Evolutionary conservation across 2,797 vertebrate genomes (phyloP).

Genomic region (Novumbra hubbsi): DNA sequence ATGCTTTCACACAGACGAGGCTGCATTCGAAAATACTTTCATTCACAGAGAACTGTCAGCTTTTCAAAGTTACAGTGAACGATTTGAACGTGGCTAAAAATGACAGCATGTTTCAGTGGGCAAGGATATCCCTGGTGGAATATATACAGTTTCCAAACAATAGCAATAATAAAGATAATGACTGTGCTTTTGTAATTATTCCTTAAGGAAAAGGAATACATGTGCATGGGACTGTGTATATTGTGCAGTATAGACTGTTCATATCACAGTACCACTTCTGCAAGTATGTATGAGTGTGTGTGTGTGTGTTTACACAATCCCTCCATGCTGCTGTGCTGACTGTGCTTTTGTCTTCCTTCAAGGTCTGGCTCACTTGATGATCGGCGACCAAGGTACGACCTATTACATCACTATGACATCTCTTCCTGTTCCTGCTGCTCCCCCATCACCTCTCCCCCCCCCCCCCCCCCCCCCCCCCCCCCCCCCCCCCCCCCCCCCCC

Average conservation of each 20-base stretch:
- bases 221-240: neutral
- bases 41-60: neutral
- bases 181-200: neutral
- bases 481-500: slow-evolving; percentile 76
- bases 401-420: slow-evolving; percentile 53
- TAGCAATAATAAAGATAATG: neutral
- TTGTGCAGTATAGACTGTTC: neutral
- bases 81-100: no score
- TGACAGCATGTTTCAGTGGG: neutral
- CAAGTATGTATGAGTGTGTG: slow-evolving; percentile 33
- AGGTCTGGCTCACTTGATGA: slow-evolving; percentile 99
- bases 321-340: slow-evolving; percentile 94
- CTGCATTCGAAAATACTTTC: neutral
- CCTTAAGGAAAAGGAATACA: neutral
- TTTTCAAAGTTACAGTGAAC: neutral
- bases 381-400: slow-evolving; percentile 99
- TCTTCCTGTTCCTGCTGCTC: slow-evolving; percentile 88
- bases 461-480: slow-evolving; percentile 57
- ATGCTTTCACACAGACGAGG: neutral
- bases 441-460: slow-evolving; percentile 50
- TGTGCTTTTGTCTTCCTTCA: slow-evolving; percentile 99
- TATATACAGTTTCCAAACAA: neutral
- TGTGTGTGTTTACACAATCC: slow-evolving; percentile 66
- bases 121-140: neutral
- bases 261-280: neutral